Base-by-base conservation (phyloP, 2,888 invertebrate genomes). In the Boloria euphrosyne region DNA sequence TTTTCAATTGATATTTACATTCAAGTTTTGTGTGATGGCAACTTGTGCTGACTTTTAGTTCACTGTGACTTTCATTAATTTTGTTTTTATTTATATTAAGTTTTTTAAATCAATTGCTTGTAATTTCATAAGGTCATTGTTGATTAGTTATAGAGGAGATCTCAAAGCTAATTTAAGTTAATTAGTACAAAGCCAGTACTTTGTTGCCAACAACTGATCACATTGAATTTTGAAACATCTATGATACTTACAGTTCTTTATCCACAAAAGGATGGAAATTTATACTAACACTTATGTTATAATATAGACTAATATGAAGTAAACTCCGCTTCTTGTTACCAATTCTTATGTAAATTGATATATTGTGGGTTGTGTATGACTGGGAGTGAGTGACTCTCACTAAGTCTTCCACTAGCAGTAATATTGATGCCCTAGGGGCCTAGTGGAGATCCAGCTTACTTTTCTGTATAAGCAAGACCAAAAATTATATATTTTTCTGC, bases 131-230 rank as follows among this genome's bases (percentile, higher is more conserved):
- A 22, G 47, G 60, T 66, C 64, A 71, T 78, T 75, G 77, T 80
- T 79, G 69, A 73, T 76, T 79, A 78, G 70, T 79, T 78, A 53
- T 79, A 76, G 74, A 65, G 72, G 46, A 59, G 85, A 84, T 84
- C 83, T 84, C 83, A 81, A 71, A 74, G 68, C 74, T 69, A 59
- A 62, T 65, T 71, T 80, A 77, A 78, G 77, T 78, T 79, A 59
- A 22, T 73, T 61, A 80, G 83, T 82, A 80, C 81, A 82, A 81
- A 83, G 68, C 22, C 46, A 13, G 13, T 46, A 13, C 46, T 27
- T 46, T 46, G 27, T 6, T 5, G 18, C 43, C 18, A 43, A 6
- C 7, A 43, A 16, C 14, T n/a, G 7, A 13, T 17, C 17, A 3
- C 49, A 50, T 13, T 50, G n/a, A n/a, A n/a, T n/a, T n/a, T n/a